Conservation (phyloP, 2,797 vertebrate genomes). For the Hydrocynus forskahlii region DNA sequence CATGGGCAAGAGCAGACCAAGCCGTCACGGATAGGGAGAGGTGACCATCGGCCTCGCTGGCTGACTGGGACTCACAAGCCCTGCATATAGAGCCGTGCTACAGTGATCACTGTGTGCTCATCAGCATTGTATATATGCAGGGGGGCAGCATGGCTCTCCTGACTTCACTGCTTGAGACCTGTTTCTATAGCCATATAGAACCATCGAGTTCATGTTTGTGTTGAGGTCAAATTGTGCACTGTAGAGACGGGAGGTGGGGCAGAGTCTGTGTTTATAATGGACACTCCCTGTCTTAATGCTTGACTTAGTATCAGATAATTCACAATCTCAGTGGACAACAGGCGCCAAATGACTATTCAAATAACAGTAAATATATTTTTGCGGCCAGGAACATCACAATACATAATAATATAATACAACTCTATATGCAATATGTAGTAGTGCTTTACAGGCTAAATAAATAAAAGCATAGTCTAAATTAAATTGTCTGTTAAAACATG, state of each 20-base stretch:
- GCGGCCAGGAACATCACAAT: too few relatives aligned
- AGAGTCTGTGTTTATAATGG: neutral
- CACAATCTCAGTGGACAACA: neutral
- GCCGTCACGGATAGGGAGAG: slow-evolving; percentile 53
- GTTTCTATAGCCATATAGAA: too few relatives aligned
- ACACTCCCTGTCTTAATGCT: neutral
- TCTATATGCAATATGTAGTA: too few relatives aligned
- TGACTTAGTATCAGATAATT: too few relatives aligned
- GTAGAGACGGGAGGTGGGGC: neutral
- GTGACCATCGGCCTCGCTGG: neutral
- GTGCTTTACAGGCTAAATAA: too few relatives aligned
- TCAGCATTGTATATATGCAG: too few relatives aligned
- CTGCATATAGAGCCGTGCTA: neutral
- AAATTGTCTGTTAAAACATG: too few relatives aligned
- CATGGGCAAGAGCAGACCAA: slow-evolving; percentile 49
- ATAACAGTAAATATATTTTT: too few relatives aligned
- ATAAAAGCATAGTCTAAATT: too few relatives aligned
- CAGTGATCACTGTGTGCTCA: neutral
- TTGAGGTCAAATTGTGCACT: neutral
- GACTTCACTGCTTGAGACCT: neutral
- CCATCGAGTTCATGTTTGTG: neutral
- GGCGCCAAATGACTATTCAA: neutral
- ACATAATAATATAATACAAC: too few relatives aligned
- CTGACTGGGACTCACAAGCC: neutral
- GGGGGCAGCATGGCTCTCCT: neutral